Base-by-base conservation (phyloP, 2,888 invertebrate genomes). In the Hypselothyrea guttata region DNA sequence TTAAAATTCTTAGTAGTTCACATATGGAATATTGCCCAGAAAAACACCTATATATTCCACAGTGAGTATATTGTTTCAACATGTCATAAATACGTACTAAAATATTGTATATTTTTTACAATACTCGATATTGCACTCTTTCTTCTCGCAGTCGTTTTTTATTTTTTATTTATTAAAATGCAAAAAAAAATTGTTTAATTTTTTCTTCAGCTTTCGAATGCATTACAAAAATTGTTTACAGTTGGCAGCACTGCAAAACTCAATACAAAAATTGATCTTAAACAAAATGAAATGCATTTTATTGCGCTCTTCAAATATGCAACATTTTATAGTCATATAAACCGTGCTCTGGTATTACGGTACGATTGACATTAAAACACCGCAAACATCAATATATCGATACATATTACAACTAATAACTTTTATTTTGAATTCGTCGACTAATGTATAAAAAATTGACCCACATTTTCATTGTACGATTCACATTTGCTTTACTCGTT, bases 361-460 rank as follows among this genome's bases (percentile, higher is more conserved):
- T 35, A 22, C 22, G 66, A 77, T 79, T 79, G 79, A 79, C 84
- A 63, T 61, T 51, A 51, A 63, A 60, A 58, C 48, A 40, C 13
- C 12, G 40, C 67, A n/a, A 30, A 60, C 33, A 44, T 22, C 35
- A 45, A 54, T 22, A 51, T 77, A 28, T 61, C 41, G 57, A 22
- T 1, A 9, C 31, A 16, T 13, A 2, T 5, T 15, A 46, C 31
- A 7, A 11, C 69, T 3, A 9, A 55, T 35, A 7, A 13, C 1
- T 16, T 8, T 34, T 34, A 7, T 34, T 42, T 27, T n/a, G 13
- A 31, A 7, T 4, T 7, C 28, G 3, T 44, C 18, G 38, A 37
- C 46, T 67, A 61, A 78, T 78, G 75, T 71, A 78, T 64, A 83
- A 78, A 76, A 63, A 72, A 78, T 78, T 78, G 73, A 78, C 73